Base-by-base conservation (phyloP, 2,888 invertebrate species). In the Parapristionchus giblindavisi region DNA sequence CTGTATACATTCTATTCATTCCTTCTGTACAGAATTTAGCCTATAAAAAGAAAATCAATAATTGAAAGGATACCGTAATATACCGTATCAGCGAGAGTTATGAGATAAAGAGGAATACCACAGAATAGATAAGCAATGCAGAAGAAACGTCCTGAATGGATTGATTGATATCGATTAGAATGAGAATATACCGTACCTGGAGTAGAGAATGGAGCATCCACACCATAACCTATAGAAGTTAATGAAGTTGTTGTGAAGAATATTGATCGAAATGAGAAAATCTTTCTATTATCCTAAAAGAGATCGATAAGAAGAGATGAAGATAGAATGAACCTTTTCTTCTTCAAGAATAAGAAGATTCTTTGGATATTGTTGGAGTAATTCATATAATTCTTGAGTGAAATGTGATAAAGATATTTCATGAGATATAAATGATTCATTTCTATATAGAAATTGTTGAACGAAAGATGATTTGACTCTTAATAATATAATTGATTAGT, bases 11-110 rank as follows among this genome's bases (percentile, higher is more conserved):
- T 29, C 87, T 79, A 75, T 87, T 87, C 83, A 87, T 87, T 3
- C 80, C 76, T 61, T 87, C 87, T 3, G 87, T 87, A 76, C 87
- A 87, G 77, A 87, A 87, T 73, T 87, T 87, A 14, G 87, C 87
- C 84, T 84, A 52, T 76, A 80, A 38, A 43, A n/a, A n/a, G 14
- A n/a, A 8, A 38, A 34, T 65, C 43, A n/a, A 14, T 6, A 60
- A 4, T 32, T 60, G 1, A 17, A 68, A 8, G 21, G 14, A 11
- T 24, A 17, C 14, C 1, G 11, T 14, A 6, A 29, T 75, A 40
- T 75, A 85, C 85, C 82, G 85, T 75, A 78, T 87, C 87, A 3
- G 87, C 85, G 71, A 87, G 79, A 2, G 86, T 87, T 40, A 87
- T 85, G 32, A 87, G 77, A 60, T 84, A 85, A 17, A 87, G 78